phyloP scores from a whole-genome alignment of 2,797 vertebrate species.

The Cyclura pinguis region DNA sequence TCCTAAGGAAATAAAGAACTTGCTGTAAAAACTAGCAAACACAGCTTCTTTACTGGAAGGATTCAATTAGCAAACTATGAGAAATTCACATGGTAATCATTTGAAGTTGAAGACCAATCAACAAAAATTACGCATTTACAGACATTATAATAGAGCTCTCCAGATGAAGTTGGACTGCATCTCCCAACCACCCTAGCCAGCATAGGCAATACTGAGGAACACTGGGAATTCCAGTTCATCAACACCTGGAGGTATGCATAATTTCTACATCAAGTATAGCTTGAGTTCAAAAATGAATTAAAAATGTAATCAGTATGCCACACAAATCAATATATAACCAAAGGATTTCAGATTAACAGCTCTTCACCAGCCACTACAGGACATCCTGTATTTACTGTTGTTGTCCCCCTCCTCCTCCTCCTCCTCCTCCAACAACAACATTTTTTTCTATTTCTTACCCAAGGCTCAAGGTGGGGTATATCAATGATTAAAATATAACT shows the following conservation, averaged over 20 bases:
- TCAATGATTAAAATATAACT: too few species aligned
- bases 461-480: too few species aligned
- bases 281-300: background rate
- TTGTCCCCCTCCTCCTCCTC: too few species aligned
- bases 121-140: background rate
- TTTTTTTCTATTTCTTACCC: too few species aligned
- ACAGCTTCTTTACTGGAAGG: rapidly evolving
- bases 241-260: too few species aligned
- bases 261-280: too few species aligned
- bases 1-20: slow-evolving; percentile 80
- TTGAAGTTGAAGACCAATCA: background rate
- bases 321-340: background rate
- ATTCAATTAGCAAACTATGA: background rate
- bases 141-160: too few species aligned
- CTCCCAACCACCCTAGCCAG: too few species aligned
- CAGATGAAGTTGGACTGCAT: too few species aligned
- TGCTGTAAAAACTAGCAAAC: slow-evolving; percentile 10
- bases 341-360: background rate
- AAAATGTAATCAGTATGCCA: background rate
- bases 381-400: background rate
- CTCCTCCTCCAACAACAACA: too few species aligned
- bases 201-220: too few species aligned
- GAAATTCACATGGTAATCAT: background rate
- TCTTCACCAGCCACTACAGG: background rate
- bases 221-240: too few species aligned